Percentiles rank a stretch among this genome's conserved stretches.
Evolutionary conservation across 2,888 invertebrate species (phyloP).

Genomic region (Cephus sareptanus): DNA sequence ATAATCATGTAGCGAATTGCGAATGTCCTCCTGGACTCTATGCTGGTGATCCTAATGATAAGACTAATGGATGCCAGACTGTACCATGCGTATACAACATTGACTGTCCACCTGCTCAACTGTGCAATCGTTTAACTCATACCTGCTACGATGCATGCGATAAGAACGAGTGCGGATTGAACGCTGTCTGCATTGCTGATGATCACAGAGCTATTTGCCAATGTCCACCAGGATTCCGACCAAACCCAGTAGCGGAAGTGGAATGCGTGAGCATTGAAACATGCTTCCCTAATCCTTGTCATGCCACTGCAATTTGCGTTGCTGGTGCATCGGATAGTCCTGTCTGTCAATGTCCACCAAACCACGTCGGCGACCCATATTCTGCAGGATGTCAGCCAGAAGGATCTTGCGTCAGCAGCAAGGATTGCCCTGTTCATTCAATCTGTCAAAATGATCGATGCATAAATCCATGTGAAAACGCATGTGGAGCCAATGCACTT

Average conservation of each 20-base stretch:
- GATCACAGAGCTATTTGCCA: constrained; percentile 85
- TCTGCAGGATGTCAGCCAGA: constrained; percentile 81
- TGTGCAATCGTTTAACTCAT: constrained; percentile 86
- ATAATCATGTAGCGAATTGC: constrained; percentile 90
- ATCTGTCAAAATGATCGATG: constrained; percentile 79
- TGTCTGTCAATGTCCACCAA: constrained; percentile 82
- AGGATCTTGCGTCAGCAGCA: constrained; percentile 79
- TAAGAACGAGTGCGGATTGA: constrained; percentile 84
- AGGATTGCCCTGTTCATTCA: constrained; percentile 83
- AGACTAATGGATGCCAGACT: constrained; percentile 78
- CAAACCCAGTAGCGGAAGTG: constrained; percentile 86
- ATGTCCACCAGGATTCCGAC: constrained; percentile 85
- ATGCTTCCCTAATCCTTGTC: constrained; percentile 85
- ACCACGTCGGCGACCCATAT: constrained; percentile 82
- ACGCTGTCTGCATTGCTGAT: constrained; percentile 89
- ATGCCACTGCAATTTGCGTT: constrained; percentile 83
- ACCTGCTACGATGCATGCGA: constrained; percentile 85
- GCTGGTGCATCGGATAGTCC: constrained; percentile 74
- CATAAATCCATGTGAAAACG: constrained; percentile 83
- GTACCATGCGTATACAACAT: constrained; percentile 89
- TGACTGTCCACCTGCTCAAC: constrained; percentile 82
- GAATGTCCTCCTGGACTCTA: constrained; percentile 90
- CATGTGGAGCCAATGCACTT: constrained; percentile 84
- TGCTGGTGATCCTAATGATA: constrained; percentile 86
- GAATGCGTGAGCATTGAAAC: constrained; percentile 79